These are phyloP conservation scores for Idaea biselata DNA, from an alignment of 2,888 invertebrate species.

Conservation along the genomic window DNA sequence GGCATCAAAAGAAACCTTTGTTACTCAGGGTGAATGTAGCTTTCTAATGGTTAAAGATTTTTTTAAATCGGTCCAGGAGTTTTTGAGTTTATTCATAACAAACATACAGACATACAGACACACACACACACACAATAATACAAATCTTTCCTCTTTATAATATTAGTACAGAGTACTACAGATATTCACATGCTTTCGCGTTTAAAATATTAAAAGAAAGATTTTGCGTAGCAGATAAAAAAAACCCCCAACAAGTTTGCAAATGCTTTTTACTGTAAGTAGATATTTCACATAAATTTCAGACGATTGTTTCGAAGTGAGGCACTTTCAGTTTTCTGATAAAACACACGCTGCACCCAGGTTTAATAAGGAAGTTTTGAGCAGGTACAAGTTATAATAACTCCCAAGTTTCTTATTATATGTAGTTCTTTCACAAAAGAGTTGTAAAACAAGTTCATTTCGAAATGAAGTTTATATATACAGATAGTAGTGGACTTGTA, in stretches of 20 bases:
- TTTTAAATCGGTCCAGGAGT: too few relatives aligned
- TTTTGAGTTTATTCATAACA: too few relatives aligned
- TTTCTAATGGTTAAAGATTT: too few relatives aligned
- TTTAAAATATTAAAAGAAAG: too few relatives aligned
- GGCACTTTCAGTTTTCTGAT: conserved; percentile 17
- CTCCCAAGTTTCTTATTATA: conserved; percentile 45
- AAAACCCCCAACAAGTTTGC: not conserved
- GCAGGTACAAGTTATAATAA: conserved; percentile 45
- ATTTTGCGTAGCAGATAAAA: too few relatives aligned
- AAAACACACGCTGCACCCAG: conserved; percentile 29
- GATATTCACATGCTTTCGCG: too few relatives aligned
- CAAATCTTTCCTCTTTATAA: too few relatives aligned
- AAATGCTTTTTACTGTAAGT: not conserved
- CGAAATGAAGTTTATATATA: conserved; percentile 25
- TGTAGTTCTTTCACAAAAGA: conserved; percentile 44
- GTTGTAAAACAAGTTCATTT: conserved; percentile 43
- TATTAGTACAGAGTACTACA: too few relatives aligned
- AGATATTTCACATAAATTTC: conserved; percentile 11
- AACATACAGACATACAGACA: too few relatives aligned
- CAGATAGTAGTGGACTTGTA: not conserved
- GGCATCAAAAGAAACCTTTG: too few relatives aligned
- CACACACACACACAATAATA: too few relatives aligned
- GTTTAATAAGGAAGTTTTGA: conserved; percentile 46
- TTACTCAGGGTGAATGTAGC: too few relatives aligned
- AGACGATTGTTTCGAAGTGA: not conserved